phyloP scores from a whole-genome alignment of 2,797 vertebrate genomes.

The Enteromius fasciolatus region DNA sequence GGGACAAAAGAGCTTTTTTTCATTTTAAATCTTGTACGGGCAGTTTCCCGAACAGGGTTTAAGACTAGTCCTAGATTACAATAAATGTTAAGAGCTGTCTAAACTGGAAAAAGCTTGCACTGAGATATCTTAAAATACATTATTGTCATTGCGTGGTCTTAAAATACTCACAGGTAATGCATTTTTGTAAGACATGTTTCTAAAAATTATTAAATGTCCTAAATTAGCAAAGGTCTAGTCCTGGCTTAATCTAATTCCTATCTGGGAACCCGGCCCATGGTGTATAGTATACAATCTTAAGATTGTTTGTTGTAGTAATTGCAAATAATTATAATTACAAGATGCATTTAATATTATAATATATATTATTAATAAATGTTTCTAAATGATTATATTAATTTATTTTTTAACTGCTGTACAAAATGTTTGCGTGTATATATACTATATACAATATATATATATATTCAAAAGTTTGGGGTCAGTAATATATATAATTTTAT shows the following conservation, averaged over 20 bases:
- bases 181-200: no score
- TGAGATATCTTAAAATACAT: no score
- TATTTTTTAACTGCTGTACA: neutral
- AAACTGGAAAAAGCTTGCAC: no score
- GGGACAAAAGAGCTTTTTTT: slow-evolving; percentile 32
- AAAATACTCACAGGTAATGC: no score
- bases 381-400: neutral
- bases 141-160: no score
- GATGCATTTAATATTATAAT: neutral
- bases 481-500: neutral
- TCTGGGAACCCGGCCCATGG: neutral
- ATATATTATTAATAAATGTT: neutral
- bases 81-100: no score
- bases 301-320: neutral
- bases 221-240: no score
- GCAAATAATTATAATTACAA: neutral
- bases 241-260: no score
- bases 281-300: neutral
- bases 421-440: neutral
- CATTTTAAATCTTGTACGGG: neutral
- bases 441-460: neutral
- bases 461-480: neutral
- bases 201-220: no score
- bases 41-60: no score
- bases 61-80: no score